Evolutionary conservation across 2,888 invertebrate species (phyloP), one percentile per base, ranked within the genome.

Genomic region (Plagodis dolabraria): DNA sequence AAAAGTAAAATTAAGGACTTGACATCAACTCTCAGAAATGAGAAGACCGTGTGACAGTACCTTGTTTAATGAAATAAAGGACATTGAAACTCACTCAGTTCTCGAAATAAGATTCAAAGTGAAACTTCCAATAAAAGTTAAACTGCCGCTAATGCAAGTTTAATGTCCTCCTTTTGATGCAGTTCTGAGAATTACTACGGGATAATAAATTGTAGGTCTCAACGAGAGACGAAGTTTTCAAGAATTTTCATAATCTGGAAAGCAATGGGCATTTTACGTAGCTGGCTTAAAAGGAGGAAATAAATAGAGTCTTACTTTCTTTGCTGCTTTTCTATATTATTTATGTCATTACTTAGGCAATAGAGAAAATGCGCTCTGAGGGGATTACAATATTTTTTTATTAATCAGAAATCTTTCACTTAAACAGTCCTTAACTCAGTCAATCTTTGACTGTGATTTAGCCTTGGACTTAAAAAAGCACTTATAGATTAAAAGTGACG

Each of bases 61-160:
- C 9, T 9, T 34, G 40, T 34, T 42, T 47, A 72, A 72, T 68
- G 66, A 72, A 71, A 68, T 68, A 67, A 53, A 48, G 60, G 47
- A 49, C 54, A 51, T 46, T 12, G 33, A 7, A 42, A 53, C 46
- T 59, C 36, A 50, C 48, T 52, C 48, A 58, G 50, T 51, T 56
- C 53, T 45, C 61, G 57, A 52, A 63, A 65, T 66, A 60, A 64
- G 63, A 68, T 65, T 62, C 48, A 68, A 81, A 83, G 81, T 80
- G 70, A 76, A 85, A 86, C 76, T 85, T 82, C 74, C 80, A 74
- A 80, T 82, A 76, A 82, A 86, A 86, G 81, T 85, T 79, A 77
- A 80, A 78, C 77, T 65, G 47, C 71, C 49, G 81, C 79, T 88
- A 89, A 89, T 87, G 86, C 84, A 85, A 87, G 77, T 87, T 89